These are phyloP conservation scores for Tipula vernalis DNA, from an alignment of 2,888 invertebrate genomes.

Conservation along the genomic window DNA sequence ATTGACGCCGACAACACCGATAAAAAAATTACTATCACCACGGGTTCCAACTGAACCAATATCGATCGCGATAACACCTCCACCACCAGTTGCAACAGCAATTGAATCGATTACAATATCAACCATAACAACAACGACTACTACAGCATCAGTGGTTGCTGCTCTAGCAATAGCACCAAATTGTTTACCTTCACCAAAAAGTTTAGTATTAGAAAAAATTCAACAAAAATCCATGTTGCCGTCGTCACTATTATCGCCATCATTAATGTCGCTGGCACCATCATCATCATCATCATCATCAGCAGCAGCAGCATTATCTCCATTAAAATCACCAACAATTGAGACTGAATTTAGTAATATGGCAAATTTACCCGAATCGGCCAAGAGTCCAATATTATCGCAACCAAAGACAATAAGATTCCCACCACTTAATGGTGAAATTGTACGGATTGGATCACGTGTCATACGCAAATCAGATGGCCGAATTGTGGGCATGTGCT, in stretches of 20 bases:
- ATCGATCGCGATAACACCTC: constrained; percentile 11
- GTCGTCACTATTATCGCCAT: constrained; percentile 20
- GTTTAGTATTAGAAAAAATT: constrained; percentile 19
- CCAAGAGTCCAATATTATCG: constrained; percentile 57
- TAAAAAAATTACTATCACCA: neutral
- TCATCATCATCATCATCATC: constrained; percentile 18
- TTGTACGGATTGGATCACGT: constrained; percentile 31
- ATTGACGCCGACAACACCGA: neutral
- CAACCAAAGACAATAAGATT: constrained; percentile 73
- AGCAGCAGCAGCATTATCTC: constrained; percentile 19
- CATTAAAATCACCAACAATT: neutral
- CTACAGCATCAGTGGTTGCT: constrained; percentile 15
- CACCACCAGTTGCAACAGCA: constrained; percentile 22
- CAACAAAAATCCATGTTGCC: constrained; percentile 22
- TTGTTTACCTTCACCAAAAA: constrained; percentile 17
- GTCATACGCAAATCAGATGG: constrained; percentile 29
- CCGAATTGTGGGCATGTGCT: constrained; percentile 46
- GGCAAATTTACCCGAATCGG: constrained; percentile 8
- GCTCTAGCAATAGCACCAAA: constrained; percentile 12
- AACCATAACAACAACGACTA: constrained; percentile 23
- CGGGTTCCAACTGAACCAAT: neutral
- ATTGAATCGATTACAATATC: constrained; percentile 21
- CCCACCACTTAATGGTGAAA: constrained; percentile 42
- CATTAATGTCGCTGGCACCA: constrained; percentile 36
- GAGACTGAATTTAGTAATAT: constrained; percentile 11